Base-by-base conservation (phyloP, 1,140 invertebrate genomes). In the Drosophila athabasca region DNA sequence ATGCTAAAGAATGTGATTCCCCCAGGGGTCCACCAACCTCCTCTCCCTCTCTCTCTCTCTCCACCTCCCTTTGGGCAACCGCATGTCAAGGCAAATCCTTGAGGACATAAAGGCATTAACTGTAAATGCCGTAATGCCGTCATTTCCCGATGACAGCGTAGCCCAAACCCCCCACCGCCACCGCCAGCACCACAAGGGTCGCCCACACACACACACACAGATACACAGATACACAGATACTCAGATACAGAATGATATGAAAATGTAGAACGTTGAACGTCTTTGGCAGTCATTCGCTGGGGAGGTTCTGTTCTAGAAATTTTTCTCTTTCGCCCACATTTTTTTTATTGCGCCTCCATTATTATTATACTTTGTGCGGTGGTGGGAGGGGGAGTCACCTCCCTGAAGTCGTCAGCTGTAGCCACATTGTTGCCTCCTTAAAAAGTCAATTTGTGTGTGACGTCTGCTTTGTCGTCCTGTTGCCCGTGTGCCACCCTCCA, bases 121-220 rank as follows among this genome's bases (percentile, higher is more conserved):
- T 83, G 79, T 88, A 83, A 88, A 87, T 83, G 83, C 79, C 61
- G 75, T 88, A 88, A 83, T 88, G 71, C 83, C 83, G 76, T 88
- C 83, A 88, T 87, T 87, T 87, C 75, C 83, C 74, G 79, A 79
- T 88, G 79, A 85, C 82, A 87, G 81, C 22, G 29, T 9, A 0
- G 17, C 17, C 17, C 17, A 19, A 19, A 19, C 29, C 29, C 29
- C 6, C 29, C 35, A 9, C 3, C 31, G 3, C 35, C 3, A 3
- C 11, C 35, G 17, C 0, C 17, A 19, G 17, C 4, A 39, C 35
- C 35, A 2, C 35, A 39, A 39, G 35, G 35, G 35, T 39, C 35
- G 11, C 44, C 26, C 58, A 76, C 19, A 50, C 13, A 31, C 53
- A 45, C 24, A 52, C 44, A 76, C 19, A 50, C 13, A 31, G 50